These are phyloP conservation scores for Cheilosia vernalis DNA, from an alignment of 2,888 invertebrate genomes.

Conservation along the genomic window DNA sequence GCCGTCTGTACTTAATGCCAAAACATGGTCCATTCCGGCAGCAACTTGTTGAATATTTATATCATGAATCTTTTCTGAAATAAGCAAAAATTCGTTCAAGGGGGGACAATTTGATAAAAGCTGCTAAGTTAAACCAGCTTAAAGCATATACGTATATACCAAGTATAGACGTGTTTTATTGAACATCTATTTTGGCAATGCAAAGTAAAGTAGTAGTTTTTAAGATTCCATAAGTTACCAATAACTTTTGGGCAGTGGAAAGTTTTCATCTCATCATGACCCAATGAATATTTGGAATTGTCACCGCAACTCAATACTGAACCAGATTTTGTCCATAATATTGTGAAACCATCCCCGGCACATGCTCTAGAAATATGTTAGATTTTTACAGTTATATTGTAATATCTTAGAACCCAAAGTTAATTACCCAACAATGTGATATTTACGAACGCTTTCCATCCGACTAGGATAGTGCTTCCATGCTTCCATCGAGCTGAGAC, in stretches of 20 bases:
- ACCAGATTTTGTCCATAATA: slow-evolving; percentile 88
- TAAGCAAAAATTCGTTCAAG: background rate
- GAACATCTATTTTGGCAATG: too few relatives aligned
- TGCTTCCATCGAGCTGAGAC: slow-evolving; percentile 84
- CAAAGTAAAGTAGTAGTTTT: background rate
- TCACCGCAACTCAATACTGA: slow-evolving; percentile 88
- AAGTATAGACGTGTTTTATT: background rate
- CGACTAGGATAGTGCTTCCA: slow-evolving; percentile 85
- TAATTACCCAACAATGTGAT: slow-evolving; percentile 85
- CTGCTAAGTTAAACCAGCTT: background rate
- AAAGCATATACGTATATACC: background rate
- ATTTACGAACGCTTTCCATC: slow-evolving; percentile 86
- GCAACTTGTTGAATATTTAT: slow-evolving; percentile 86
- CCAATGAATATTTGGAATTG: slow-evolving; percentile 86
- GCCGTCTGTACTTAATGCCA: slow-evolving; percentile 86
- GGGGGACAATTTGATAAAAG: too few relatives aligned
- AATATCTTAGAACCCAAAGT: background rate
- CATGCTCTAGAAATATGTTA: slow-evolving; percentile 83
- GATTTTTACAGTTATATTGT: too few relatives aligned
- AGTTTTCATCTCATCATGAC: slow-evolving; percentile 86
- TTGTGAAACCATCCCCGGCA: slow-evolving; percentile 87
- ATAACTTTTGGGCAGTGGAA: slow-evolving; percentile 85
- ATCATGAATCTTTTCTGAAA: slow-evolving; percentile 84
- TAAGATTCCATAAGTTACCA: slow-evolving; percentile 78
- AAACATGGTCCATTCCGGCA: slow-evolving; percentile 87